Evolutionary conservation across 2,888 invertebrate species (phyloP).

Genomic region (Antitype chi): DNA sequence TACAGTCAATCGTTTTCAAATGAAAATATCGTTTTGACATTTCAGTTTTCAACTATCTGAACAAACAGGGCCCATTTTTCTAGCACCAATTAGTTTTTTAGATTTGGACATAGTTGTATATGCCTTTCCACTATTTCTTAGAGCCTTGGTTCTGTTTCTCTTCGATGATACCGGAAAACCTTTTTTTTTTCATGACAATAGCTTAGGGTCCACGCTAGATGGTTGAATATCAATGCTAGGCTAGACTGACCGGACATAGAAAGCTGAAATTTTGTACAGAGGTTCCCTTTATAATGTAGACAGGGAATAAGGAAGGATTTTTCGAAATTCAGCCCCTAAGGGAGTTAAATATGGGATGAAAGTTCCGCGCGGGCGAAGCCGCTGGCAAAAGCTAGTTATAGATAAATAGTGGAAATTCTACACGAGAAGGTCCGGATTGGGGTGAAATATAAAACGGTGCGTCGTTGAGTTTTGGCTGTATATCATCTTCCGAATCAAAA

Average conservation of each 20-base stretch:
- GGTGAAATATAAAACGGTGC: not conserved
- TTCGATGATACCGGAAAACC: constrained; percentile 46
- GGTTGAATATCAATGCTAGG: constrained; percentile 39
- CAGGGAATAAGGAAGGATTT: too few species aligned
- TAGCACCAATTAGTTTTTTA: constrained; percentile 36
- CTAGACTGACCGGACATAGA: too few species aligned
- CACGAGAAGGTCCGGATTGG: not conserved
- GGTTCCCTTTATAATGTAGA: too few species aligned
- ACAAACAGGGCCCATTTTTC: constrained; percentile 50
- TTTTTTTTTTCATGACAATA: constrained; percentile 42
- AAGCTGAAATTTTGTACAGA: too few species aligned
- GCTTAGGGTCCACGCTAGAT: constrained; percentile 31
- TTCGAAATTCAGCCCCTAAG: too few species aligned
- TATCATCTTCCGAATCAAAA: not conserved
- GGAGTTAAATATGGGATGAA: too few species aligned
- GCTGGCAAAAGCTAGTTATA: too few species aligned
- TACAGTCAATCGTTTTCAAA: constrained; percentile 28
- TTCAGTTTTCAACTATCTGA: constrained; percentile 41
- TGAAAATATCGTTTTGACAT: constrained; percentile 16
- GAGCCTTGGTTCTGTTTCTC: constrained; percentile 44
- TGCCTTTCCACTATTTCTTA: constrained; percentile 47
- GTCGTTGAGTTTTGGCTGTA: not conserved
- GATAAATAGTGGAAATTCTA: not conserved
- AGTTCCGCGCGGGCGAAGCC: too few species aligned
- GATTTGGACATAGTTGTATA: constrained; percentile 50